A percentile compares a stretch with the other conserved stretches of the same genome.
Evolutionary conservation across 2,888 invertebrate genomes (phyloP).

Genomic region (Drosophila niveifrons): DNA sequence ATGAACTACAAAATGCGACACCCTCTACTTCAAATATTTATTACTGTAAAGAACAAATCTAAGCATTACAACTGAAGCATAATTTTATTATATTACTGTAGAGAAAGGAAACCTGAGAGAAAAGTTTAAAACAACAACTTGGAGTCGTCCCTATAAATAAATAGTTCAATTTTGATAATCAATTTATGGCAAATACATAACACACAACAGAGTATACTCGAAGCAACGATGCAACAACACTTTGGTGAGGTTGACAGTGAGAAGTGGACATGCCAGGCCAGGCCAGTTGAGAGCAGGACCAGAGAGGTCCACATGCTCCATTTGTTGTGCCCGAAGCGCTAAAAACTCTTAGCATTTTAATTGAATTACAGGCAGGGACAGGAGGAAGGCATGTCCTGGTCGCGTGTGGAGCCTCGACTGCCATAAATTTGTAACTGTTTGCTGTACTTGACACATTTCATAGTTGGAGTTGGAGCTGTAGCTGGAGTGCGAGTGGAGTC

Average conservation of each 20-base stretch:
- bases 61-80: no score
- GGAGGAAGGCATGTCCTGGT: conserved; percentile 37
- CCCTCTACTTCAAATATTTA: no score
- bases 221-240: conserved; percentile 9
- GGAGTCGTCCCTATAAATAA: neutral
- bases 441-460: conserved; percentile 79
- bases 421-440: conserved; percentile 78
- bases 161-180: neutral
- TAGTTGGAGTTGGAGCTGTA: conserved; percentile 46
- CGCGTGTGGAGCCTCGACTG: conserved; percentile 58
- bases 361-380: conserved; percentile 65
- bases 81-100: no score
- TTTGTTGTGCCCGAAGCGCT: conserved; percentile 62
- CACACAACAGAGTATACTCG: conserved; percentile 26
- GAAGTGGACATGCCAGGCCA: conserved; percentile 35
- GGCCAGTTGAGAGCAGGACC: conserved; percentile 11
- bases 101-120: no score
- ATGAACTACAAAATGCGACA: conserved; percentile 21
- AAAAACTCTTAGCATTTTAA: conserved; percentile 71
- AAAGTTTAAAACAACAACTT: no score
- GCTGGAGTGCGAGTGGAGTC: conserved; percentile 24
- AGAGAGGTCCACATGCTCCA: conserved; percentile 52
- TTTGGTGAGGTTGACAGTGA: conserved; percentile 39
- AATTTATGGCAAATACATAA: neutral
- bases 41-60: no score